These are phyloP conservation scores for Salvelinus fontinalis DNA, from an alignment of 2,113 vertebrate genomes.

Conservation along the genomic window DNA sequence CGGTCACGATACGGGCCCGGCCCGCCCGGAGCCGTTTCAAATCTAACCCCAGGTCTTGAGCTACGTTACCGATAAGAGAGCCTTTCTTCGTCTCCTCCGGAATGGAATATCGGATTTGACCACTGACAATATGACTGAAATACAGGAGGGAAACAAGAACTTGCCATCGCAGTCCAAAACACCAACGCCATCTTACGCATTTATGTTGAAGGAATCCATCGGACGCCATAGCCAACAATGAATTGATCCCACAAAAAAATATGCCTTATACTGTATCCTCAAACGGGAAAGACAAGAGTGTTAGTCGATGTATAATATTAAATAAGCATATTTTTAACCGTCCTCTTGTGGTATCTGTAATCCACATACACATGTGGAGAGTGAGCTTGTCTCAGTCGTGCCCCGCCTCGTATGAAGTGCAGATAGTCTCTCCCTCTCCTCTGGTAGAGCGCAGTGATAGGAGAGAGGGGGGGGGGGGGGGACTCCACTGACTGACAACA, in stretches of 20 bases:
- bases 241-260: neutral
- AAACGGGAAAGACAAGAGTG: neutral
- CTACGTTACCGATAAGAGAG: slow-evolving; percentile 30
- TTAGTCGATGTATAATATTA: neutral
- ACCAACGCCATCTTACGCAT: neutral
- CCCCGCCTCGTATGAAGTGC: neutral
- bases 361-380: neutral
- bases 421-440: neutral
- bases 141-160: neutral
- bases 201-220: neutral
- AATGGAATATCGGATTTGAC: slow-evolving; percentile 31
- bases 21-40: slow-evolving; percentile 10
- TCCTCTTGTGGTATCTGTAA: neutral
- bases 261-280: neutral
- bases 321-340: too few relatives aligned
- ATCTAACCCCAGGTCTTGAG: slow-evolving; percentile 29
- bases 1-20: slow-evolving; percentile 9
- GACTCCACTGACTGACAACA: neutral
- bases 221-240: neutral
- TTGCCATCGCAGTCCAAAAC: neutral
- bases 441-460: neutral
- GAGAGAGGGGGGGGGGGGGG: neutral
- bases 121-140: neutral
- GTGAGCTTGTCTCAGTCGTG: neutral
- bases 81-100: slow-evolving; percentile 27